Conservation (phyloP, 2,797 vertebrate species). For the Molossus molossus region DNA sequence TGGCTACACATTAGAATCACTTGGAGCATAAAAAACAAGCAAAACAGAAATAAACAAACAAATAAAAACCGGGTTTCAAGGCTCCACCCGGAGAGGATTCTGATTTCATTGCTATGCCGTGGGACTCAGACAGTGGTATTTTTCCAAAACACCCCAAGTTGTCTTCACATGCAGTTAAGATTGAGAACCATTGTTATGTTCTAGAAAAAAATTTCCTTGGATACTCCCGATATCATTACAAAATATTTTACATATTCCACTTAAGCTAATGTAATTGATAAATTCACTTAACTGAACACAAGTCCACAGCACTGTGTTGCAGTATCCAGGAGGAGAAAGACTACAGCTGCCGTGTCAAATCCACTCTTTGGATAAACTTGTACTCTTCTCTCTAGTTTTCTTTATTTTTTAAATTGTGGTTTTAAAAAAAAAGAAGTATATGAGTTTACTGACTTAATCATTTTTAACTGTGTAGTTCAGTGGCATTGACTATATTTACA, state of each 20-base stretch:
- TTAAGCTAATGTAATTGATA: not conserved
- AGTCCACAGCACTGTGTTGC: not conserved
- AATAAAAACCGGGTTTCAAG: not conserved
- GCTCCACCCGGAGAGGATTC: not conserved
- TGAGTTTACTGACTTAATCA: not conserved
- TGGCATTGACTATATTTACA: not conserved
- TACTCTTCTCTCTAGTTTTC: not conserved
- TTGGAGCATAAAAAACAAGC: not conserved
- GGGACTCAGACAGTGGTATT: not conserved
- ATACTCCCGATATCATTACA: not conserved
- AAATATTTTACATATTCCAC: not conserved
- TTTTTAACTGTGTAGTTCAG: not conserved
- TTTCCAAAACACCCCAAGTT: not conserved
- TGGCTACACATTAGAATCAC: not conserved
- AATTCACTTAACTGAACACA: not conserved
- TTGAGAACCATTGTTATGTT: not conserved
- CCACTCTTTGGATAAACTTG: not conserved
- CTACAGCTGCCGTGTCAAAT: not conserved
- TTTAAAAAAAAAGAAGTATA: not conserved
- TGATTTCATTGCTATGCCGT: not conserved
- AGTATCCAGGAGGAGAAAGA: not conserved
- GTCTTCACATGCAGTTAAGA: not conserved
- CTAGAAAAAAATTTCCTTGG: not conserved
- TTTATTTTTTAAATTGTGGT: not conserved
- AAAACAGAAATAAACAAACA: not conserved